phyloP scores from a whole-genome alignment of 2,113 vertebrate genomes.

The Isichthys henryi region DNA sequence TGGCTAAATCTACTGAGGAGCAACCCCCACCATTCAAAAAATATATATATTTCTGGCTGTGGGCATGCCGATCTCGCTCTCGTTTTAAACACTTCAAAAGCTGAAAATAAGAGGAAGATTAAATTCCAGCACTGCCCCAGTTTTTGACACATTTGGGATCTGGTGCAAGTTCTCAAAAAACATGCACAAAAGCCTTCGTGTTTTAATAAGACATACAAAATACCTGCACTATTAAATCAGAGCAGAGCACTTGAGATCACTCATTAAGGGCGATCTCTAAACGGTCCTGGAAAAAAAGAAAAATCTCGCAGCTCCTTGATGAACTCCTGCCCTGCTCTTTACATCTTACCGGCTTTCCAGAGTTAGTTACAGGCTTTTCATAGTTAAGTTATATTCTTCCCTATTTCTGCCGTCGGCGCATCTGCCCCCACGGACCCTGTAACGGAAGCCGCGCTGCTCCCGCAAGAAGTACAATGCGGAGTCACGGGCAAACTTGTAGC shows the following conservation, averaged over 20 bases:
- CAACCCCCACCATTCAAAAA: neutral
- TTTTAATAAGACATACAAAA: constrained; percentile 1
- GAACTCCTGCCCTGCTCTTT: neutral
- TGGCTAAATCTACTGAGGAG: neutral
- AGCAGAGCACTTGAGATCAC: neutral
- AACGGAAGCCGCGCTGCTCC: neutral
- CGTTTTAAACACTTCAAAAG: neutral
- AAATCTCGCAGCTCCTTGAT: neutral
- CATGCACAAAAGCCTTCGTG: neutral
- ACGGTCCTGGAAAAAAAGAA: neutral
- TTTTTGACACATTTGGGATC: neutral
- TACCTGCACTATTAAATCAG: neutral
- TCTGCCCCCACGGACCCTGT: neutral
- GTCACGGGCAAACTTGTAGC: neutral
- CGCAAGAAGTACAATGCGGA: neutral
- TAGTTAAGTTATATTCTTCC: neutral
- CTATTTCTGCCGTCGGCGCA: neutral
- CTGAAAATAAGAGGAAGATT: neutral
- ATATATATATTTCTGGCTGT: neutral
- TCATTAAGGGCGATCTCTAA: neutral
- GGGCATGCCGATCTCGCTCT: neutral
- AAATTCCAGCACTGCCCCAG: neutral
- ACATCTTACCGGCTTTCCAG: neutral
- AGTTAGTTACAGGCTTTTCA: neutral
- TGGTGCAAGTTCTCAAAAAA: neutral